Conservation (phyloP, 2,888 invertebrate genomes). For the Nomada flava region DNA sequence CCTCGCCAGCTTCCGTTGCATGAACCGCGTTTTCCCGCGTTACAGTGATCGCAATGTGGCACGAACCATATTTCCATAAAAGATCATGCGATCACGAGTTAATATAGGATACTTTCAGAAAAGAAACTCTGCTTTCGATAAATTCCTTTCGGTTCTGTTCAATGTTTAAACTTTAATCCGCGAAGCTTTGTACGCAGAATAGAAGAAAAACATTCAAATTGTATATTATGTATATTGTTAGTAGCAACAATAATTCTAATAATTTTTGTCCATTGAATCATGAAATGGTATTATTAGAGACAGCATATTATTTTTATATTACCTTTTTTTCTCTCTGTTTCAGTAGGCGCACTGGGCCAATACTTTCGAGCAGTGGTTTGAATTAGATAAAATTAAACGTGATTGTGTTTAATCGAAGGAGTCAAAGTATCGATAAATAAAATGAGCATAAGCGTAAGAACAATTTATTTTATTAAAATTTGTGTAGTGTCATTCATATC, state of each 20-base stretch:
- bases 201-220: neutral
- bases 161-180: no score
- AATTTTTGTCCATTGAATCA: neutral
- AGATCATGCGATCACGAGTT: neutral
- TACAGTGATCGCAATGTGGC: neutral
- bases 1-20: conserved; percentile 16
- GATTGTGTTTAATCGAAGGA: neutral
- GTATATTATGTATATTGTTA: neutral
- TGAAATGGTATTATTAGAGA: neutral
- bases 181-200: neutral
- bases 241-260: neutral
- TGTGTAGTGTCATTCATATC: neutral
- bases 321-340: neutral
- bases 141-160: neutral
- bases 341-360: no score
- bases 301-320: neutral
- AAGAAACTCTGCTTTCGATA: neutral
- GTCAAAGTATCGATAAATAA: no score
- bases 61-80: neutral
- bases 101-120: neutral
- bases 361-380: neutral
- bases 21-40: conserved; percentile 16
- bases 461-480: neutral
- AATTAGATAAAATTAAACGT: neutral
- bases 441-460: no score